These are phyloP conservation scores for Oxyura jamaicensis DNA, from an alignment of 2,113 vertebrate genomes.

Conservation along the genomic window DNA sequence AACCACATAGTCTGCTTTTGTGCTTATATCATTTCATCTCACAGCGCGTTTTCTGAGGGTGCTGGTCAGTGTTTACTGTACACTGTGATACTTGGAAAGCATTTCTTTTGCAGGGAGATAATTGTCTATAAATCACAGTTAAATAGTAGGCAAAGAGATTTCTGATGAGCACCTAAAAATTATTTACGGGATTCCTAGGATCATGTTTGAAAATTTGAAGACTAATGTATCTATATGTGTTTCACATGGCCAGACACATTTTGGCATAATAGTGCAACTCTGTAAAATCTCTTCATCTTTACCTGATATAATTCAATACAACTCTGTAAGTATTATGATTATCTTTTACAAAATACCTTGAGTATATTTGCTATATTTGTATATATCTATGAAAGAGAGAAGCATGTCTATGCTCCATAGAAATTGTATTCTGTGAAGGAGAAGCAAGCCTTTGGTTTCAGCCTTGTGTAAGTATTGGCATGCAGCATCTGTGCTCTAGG, in stretches of 20 bases:
- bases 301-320: not conserved
- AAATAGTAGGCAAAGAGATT: constrained; percentile 10
- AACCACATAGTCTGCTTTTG: not conserved
- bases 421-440: constrained; percentile 2
- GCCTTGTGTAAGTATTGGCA: constrained; percentile 6
- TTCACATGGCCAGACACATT: not conserved
- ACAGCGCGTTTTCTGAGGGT: not conserved
- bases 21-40: constrained; percentile 21
- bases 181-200: constrained; percentile 28
- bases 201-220: constrained; percentile 14
- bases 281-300: not conserved
- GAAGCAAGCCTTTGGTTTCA: constrained; percentile 1
- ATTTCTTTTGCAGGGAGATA: constrained; percentile 28
- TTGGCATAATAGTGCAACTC: not conserved
- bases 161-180: constrained; percentile 27
- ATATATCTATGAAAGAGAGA: not conserved
- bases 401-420: not conserved
- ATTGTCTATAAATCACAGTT: constrained; percentile 32
- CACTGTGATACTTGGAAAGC: constrained; percentile 16
- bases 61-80: constrained; percentile 45
- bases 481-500: not conserved
- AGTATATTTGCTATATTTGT: not conserved
- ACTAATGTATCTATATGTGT: not conserved
- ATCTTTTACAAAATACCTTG: not conserved
- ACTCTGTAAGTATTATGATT: not conserved